A percentile compares a stretch with the other conserved stretches of the same genome.
Conservation (phyloP, 2,797 vertebrate genomes). For the Anabacerthia variegaticeps region DNA sequence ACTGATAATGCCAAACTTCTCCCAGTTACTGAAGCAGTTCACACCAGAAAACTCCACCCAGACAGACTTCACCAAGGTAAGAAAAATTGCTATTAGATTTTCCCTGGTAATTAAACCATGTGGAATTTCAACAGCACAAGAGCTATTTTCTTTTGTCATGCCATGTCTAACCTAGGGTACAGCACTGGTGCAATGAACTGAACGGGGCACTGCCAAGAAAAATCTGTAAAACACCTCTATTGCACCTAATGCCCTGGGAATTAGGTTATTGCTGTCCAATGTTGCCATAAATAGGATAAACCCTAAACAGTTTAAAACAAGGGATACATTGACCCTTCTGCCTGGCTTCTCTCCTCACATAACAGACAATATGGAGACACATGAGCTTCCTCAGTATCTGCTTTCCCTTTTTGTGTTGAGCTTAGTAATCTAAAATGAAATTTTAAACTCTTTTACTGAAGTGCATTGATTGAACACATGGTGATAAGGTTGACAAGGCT, state of each 20-base stretch:
- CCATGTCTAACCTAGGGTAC: not conserved
- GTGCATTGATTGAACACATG: not conserved
- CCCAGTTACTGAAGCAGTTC: not conserved
- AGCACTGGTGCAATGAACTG: not conserved
- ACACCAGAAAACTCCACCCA: not conserved
- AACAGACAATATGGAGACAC: not conserved
- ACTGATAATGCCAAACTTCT: not conserved
- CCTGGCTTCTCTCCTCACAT: not conserved
- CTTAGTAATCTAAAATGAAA: not conserved
- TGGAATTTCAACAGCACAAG: not conserved
- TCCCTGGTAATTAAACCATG: not conserved
- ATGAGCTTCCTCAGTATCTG: fast-evolving
- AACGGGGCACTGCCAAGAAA: not conserved
- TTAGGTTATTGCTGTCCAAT: not conserved
- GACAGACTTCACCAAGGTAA: not conserved
- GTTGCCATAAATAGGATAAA: not conserved
- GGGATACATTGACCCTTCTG: not conserved
- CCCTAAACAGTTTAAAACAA: not conserved
- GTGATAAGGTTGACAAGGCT: not conserved
- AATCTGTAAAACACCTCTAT: not conserved
- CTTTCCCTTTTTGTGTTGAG: not conserved
- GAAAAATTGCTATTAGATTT: not conserved
- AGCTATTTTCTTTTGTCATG: not conserved
- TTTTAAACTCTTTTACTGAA: not conserved
- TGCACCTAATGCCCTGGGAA: not conserved